Evolutionary conservation across 2,113 vertebrate genomes (phyloP).

Genomic region (Camelus dromedarius): DNA sequence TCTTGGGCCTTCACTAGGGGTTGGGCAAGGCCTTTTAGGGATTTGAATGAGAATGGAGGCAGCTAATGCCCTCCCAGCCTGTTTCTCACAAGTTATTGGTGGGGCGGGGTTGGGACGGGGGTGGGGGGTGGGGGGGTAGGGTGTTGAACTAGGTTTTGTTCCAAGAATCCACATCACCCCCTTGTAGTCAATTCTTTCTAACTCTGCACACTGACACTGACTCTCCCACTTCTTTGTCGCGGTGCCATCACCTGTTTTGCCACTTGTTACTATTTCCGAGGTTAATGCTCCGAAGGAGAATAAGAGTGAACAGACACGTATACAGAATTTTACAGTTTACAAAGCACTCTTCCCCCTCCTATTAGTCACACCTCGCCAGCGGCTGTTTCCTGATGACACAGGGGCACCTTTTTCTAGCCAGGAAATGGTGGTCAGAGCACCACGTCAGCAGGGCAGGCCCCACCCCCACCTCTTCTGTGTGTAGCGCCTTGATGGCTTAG

Average conservation of each 20-base stretch:
- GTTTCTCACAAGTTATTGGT: background rate
- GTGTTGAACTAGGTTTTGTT: background rate
- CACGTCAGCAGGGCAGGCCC: background rate
- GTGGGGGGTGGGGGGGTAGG: background rate
- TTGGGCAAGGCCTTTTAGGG: background rate
- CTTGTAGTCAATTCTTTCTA: background rate
- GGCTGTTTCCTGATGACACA: constrained; percentile 49
- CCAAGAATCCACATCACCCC: background rate
- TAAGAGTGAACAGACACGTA: background rate
- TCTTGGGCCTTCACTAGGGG: background rate
- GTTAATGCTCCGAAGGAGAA: background rate
- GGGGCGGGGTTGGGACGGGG: too few relatives aligned
- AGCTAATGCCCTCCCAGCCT: background rate
- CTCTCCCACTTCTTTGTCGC: background rate
- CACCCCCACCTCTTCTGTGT: background rate
- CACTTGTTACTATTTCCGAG: background rate
- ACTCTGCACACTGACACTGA: accelerated
- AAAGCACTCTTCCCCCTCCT: background rate
- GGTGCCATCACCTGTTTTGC: background rate
- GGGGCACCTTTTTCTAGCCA: background rate
- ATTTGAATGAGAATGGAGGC: accelerated
- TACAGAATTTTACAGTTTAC: background rate
- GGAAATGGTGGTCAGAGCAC: constrained; percentile 21
- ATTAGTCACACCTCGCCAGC: background rate
- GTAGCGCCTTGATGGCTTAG: background rate